These are phyloP conservation scores for Chrysochloris asiatica DNA, from an alignment of 2,113 vertebrate species.

Conservation along the genomic window DNA sequence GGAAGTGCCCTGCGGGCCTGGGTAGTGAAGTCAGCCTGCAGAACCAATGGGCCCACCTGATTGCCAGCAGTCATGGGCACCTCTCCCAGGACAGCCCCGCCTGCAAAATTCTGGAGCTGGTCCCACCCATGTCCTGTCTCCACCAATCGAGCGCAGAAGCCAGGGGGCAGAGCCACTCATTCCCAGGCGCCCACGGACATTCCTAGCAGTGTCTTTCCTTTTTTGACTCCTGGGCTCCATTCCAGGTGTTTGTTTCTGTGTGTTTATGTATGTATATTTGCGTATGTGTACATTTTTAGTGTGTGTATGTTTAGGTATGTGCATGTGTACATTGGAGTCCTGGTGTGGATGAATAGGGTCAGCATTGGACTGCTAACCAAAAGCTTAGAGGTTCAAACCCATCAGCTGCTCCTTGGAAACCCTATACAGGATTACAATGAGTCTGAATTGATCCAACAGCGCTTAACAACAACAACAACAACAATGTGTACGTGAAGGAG, in stretches of 20 bases:
- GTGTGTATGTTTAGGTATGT: too few species aligned
- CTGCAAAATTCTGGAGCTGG: conserved; percentile 62
- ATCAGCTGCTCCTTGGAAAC: too few species aligned
- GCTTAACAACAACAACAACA: too few species aligned
- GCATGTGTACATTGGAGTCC: background rate
- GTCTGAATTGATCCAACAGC: too few species aligned
- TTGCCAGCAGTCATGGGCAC: conserved; percentile 9
- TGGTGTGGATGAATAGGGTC: too few species aligned
- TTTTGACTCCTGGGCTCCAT: conserved; percentile 26
- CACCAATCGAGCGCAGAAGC: background rate
- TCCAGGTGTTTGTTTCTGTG: rapidly evolving
- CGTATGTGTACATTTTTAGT: too few species aligned
- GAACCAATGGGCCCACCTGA: rapidly evolving
- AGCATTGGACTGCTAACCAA: too few species aligned
- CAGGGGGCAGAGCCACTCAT: background rate
- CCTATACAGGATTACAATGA: too few species aligned
- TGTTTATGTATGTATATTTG: background rate
- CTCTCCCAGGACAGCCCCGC: background rate
- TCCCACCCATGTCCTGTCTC: conserved; percentile 68
- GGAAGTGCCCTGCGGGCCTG: conserved; percentile 66
- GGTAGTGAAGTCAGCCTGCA: conserved; percentile 79
- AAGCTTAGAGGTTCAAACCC: too few species aligned
- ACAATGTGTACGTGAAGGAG: background rate
- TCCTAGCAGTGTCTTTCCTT: conserved; percentile 51
- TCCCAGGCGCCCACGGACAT: background rate